Percentiles rank a stretch among this genome's conserved stretches.
Evolutionary conservation across 2,113 vertebrate genomes (phyloP).

Genomic region (Sula dactylatra): DNA sequence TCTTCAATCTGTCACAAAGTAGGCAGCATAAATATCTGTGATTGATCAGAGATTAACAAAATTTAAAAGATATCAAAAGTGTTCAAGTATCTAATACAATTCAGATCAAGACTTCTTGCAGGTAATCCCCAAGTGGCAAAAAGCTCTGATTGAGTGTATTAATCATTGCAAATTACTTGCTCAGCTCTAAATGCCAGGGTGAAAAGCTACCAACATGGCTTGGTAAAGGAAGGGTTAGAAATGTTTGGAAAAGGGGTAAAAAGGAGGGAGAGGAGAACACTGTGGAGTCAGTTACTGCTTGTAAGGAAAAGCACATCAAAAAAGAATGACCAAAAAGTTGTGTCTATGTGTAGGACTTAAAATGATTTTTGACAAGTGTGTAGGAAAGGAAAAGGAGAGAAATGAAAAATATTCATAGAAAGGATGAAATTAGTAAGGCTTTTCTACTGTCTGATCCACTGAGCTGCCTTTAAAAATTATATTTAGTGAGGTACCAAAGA

Average conservation of each 20-base stretch:
- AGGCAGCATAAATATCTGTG: neutral
- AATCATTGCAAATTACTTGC: neutral
- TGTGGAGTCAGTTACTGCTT: neutral
- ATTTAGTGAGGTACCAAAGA: neutral
- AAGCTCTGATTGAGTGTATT: neutral
- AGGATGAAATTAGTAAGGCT: neutral
- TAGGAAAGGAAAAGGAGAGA: neutral
- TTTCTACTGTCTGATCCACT: neutral
- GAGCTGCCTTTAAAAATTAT: neutral
- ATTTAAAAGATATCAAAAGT: neutral
- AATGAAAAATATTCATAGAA: neutral
- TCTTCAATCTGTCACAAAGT: neutral
- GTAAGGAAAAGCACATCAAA: neutral
- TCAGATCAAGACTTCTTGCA: neutral
- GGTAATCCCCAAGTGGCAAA: neutral
- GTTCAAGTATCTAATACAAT: neutral
- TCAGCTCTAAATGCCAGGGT: neutral
- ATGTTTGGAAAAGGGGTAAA: neutral
- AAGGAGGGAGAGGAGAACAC: neutral
- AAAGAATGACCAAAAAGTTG: neutral
- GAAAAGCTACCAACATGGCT: neutral
- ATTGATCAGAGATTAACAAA: neutral
- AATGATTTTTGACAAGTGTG: neutral
- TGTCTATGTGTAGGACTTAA: neutral
- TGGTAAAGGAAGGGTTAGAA: neutral